Percentiles rank a stretch among this genome's conserved stretches.
These are phyloP conservation scores for Fragum sueziense DNA, from an alignment of 2,888 invertebrate species.

Conservation along the genomic window DNA sequence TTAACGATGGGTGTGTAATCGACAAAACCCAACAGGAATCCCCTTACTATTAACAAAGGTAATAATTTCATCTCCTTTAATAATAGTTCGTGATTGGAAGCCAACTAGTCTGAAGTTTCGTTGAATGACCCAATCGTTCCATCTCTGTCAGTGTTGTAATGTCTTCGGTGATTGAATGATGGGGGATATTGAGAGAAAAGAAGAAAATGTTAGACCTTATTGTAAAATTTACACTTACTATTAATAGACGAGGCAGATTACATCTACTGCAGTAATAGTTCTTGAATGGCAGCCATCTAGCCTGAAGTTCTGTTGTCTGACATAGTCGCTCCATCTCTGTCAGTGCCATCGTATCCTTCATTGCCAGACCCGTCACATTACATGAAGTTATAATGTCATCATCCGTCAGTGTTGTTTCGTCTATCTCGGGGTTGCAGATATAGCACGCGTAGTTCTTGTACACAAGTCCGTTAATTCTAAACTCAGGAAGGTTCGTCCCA, in stretches of 20 bases:
- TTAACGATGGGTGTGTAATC: too few species aligned
- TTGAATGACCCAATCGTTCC: too few species aligned
- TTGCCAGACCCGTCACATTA: background rate
- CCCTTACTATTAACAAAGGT: too few species aligned
- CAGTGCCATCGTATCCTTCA: background rate
- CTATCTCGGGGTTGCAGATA: conserved; percentile 33
- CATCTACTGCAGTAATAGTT: conserved; percentile 33
- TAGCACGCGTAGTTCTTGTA: conserved; percentile 39
- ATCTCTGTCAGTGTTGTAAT: too few species aligned
- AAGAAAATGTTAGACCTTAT: too few species aligned
- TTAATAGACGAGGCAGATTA: conserved; percentile 6
- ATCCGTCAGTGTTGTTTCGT: background rate
- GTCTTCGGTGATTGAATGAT: too few species aligned
- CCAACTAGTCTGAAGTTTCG: too few species aligned
- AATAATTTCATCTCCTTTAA: too few species aligned
- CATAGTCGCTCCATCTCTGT: conserved; percentile 13
- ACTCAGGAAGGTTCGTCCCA: conserved; percentile 4
- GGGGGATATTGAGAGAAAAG: too few species aligned
- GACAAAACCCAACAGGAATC: too few species aligned
- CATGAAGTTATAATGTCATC: conserved; percentile 5
- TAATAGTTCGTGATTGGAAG: too few species aligned
- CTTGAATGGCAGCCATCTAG: conserved; percentile 29
- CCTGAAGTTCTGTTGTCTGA: background rate
- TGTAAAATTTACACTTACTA: background rate
- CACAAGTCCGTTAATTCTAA: conserved; percentile 9